Base-by-base conservation (phyloP, 1,140 invertebrate species). In the Papilio machaon region DNA sequence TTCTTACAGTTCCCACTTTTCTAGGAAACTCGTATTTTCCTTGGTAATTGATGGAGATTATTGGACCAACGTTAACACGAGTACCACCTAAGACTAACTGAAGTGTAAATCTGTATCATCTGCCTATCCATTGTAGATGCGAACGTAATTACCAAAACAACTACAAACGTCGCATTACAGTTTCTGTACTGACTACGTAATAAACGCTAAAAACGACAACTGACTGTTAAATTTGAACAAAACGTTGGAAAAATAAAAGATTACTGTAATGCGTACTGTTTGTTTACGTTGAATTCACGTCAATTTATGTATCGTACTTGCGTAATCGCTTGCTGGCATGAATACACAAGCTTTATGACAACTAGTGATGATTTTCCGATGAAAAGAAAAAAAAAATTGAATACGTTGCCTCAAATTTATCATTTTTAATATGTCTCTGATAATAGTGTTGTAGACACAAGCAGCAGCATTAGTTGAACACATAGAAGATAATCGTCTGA, bases 251-350 rank as follows among this genome's bases (percentile, higher is more conserved):
- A 73, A 73, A 38, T 38, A n/a, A 15, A 60, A 60, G 7, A 60
- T 23, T 19, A n/a, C 3, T 58, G 7, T 19, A n/a, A n/a, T 58
- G 7, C 5, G 5, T n/a, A n/a, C 15, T 60, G 19, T 60, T 23
- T 60, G 58, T 60, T 60, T 60, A 60, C 58, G 58, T 19, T 23
- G n/a, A 60, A 60, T 60, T 9, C 9, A 60, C 52, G 58, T 23
- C 13, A 60, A 43, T 38, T 38, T 73, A 43, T 73, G 30, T 77
- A 67, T 73, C 52, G 75, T 81, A 47, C n/a, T 60, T 60, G n/a
- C 58, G n/a, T 60, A 60, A 60, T 19, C n/a, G 58, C n/a, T 19
- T 60, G 58, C n/a, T 6, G 58, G 8, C 58, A 23, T 60, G 58
- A 19, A 10, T 6, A 60, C 52, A 60, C 7, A 79, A 30, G 35